A percentile compares a stretch with the other conserved stretches of the same genome.
These are phyloP conservation scores for Steromphala cineraria DNA, from an alignment of 2,888 invertebrate species.

Conservation along the genomic window DNA sequence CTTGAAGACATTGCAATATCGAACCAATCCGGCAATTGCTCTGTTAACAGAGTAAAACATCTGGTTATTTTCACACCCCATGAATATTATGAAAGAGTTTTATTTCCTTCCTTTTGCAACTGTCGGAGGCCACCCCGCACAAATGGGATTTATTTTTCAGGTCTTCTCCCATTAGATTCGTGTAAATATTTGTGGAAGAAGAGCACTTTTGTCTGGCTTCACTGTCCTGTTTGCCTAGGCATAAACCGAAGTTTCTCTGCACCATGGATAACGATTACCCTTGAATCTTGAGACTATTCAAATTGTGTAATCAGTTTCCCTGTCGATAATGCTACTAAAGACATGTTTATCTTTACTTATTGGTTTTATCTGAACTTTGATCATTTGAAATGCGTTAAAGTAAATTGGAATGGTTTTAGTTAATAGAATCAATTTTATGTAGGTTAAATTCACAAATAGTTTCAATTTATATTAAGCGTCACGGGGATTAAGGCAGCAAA, in stretches of 20 bases:
- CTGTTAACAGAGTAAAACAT: background rate
- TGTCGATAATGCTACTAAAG: too few species aligned
- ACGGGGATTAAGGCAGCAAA: too few species aligned
- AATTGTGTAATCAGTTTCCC: background rate
- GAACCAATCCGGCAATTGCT: too few species aligned
- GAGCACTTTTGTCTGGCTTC: background rate
- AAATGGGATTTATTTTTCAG: background rate
- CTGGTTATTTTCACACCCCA: background rate
- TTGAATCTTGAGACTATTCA: background rate
- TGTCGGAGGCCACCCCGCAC: background rate
- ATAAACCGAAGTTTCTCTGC: background rate
- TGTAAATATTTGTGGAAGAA: background rate
- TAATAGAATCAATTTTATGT: too few species aligned
- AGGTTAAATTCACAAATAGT: too few species aligned
- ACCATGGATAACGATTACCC: background rate
- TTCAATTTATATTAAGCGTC: too few species aligned
- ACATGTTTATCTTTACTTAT: too few species aligned
- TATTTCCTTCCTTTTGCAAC: background rate
- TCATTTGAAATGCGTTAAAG: too few species aligned
- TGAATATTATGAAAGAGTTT: background rate
- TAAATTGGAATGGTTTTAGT: too few species aligned
- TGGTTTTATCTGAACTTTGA: too few species aligned
- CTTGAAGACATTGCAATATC: too few species aligned
- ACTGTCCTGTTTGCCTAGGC: background rate
- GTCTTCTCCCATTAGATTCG: background rate